Percentiles rank a stretch among this genome's conserved stretches.
These are phyloP conservation scores for Lysandra bellargus DNA, from an alignment of 2,888 invertebrate species.

Conservation along the genomic window DNA sequence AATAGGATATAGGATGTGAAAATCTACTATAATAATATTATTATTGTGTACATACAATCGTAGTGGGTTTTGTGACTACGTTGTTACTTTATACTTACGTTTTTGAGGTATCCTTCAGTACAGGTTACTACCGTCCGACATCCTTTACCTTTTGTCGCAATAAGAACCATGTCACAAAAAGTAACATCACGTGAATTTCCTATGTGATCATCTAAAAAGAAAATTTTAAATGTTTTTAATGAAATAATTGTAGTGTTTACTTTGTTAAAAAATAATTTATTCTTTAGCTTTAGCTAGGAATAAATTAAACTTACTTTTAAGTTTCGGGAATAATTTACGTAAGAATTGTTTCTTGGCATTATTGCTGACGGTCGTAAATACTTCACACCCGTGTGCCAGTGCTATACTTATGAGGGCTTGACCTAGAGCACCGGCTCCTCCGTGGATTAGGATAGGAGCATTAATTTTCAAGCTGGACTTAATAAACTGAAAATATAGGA, in stretches of 20 bases:
- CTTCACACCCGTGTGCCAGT: slow-evolving; percentile 35
- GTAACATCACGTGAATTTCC: slow-evolving; percentile 54
- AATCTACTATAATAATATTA: no score
- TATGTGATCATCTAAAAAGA: slow-evolving; percentile 55
- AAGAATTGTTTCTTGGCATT: slow-evolving; percentile 50
- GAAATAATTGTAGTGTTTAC: no score
- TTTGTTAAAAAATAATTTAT: no score
- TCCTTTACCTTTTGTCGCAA: slow-evolving; percentile 46
- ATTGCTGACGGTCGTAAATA: slow-evolving; percentile 55
- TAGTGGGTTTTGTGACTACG: no score
- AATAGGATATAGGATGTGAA: slow-evolving; percentile 27
- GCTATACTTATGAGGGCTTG: slow-evolving; percentile 27
- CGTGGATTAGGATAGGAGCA: neutral
- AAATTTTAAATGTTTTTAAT: no score
- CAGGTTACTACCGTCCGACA: slow-evolving; percentile 53
- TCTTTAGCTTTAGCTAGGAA: no score
- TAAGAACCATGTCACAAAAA: slow-evolving; percentile 48
- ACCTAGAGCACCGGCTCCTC: slow-evolving; percentile 26
- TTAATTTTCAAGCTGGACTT: neutral
- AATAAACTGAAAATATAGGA: slow-evolving; percentile 17
- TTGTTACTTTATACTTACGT: slow-evolving; percentile 47
- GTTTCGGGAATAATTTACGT: slow-evolving; percentile 45
- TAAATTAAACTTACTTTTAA: slow-evolving; percentile 47
- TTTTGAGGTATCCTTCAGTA: slow-evolving; percentile 50
- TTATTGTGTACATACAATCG: no score